phyloP scores from a whole-genome alignment of 2,888 invertebrate genomes.

The Creontiades dilutus region DNA sequence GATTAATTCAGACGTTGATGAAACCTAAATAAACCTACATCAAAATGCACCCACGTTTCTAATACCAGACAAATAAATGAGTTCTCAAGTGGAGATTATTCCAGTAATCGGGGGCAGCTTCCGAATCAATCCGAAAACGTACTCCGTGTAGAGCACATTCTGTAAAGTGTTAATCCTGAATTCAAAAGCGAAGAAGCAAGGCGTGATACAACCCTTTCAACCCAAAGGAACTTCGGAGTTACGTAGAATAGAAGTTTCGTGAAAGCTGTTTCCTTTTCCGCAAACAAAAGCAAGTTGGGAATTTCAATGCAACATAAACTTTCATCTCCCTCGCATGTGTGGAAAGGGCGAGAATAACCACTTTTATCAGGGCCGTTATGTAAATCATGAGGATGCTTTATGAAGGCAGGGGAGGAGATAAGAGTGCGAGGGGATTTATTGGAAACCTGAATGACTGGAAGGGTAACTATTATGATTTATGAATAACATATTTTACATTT shows the following conservation, averaged over 20 bases:
- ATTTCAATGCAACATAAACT: slow-evolving; percentile 23
- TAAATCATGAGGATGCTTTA: slow-evolving; percentile 11
- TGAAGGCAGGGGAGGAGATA: neutral
- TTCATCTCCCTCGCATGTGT: neutral
- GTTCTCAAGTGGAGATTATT: too few relatives aligned
- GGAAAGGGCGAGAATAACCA: slow-evolving; percentile 10
- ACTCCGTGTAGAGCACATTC: neutral
- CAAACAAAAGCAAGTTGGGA: slow-evolving; percentile 29
- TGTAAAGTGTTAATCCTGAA: neutral
- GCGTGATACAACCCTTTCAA: slow-evolving; percentile 19
- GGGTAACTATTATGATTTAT: neutral
- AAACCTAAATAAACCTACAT: too few relatives aligned
- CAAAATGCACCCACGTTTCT: too few relatives aligned
- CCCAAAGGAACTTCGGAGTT: slow-evolving; percentile 9
- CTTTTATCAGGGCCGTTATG: slow-evolving; percentile 25
- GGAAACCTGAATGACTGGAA: neutral
- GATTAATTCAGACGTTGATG: too few relatives aligned
- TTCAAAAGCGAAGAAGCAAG: slow-evolving; percentile 6
- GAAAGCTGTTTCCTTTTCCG: slow-evolving; percentile 13
- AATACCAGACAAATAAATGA: too few relatives aligned
- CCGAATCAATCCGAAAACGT: too few relatives aligned
- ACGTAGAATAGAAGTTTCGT: neutral
- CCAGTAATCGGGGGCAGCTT: too few relatives aligned
- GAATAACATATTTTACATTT: too few relatives aligned
- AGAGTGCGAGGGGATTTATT: neutral